Percentiles rank a stretch among this genome's conserved stretches.
phyloP scores from a whole-genome alignment of 2,888 invertebrate genomes.

The Andrena dorsata region DNA sequence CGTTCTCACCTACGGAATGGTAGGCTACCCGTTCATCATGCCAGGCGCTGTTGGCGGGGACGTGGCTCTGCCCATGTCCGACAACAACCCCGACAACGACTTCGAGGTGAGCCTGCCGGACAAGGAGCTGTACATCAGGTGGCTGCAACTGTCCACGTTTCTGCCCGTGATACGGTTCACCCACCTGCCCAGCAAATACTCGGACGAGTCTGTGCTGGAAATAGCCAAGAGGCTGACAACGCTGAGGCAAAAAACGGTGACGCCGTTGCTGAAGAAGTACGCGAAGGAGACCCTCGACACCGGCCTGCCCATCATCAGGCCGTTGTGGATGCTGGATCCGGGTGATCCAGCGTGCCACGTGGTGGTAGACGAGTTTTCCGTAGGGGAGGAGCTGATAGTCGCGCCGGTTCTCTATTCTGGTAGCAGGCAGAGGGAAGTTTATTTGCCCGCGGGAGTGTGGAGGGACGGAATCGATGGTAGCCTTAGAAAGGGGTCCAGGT shows the following conservation, averaged over 20 bases:
- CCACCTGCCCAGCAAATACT: conserved; percentile 95
- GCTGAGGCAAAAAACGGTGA: conserved; percentile 91
- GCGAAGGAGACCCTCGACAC: conserved; percentile 92
- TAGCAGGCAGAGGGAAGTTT: conserved; percentile 92
- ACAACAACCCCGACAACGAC: conserved; percentile 91
- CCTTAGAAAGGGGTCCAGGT: conserved; percentile 93
- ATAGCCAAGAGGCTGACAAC: conserved; percentile 91
- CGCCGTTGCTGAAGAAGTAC: conserved; percentile 91
- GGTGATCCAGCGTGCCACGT: conserved; percentile 91
- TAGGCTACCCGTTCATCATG: conserved; percentile 97
- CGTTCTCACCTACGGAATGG: conserved; percentile 93
- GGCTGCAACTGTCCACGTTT: conserved; percentile 96
- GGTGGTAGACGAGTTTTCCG: conserved; percentile 94
- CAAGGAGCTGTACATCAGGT: conserved; percentile 92
- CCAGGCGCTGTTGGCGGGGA: conserved; percentile 98
- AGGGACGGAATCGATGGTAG: conserved; percentile 95
- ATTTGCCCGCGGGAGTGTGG: conserved; percentile 96
- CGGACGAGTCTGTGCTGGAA: conserved; percentile 91
- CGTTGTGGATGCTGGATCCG: conserved; percentile 95
- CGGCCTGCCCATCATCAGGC: conserved; percentile 94
- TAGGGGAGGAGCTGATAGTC: conserved; percentile 95
- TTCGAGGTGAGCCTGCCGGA: conserved; percentile 91
- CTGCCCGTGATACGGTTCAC: conserved; percentile 97
- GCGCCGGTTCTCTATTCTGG: conserved; percentile 93
- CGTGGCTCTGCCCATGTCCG: conserved; percentile 88